Base-by-base conservation (phyloP, 2,113 vertebrate genomes). In the Atherinomorus stipes region DNA sequence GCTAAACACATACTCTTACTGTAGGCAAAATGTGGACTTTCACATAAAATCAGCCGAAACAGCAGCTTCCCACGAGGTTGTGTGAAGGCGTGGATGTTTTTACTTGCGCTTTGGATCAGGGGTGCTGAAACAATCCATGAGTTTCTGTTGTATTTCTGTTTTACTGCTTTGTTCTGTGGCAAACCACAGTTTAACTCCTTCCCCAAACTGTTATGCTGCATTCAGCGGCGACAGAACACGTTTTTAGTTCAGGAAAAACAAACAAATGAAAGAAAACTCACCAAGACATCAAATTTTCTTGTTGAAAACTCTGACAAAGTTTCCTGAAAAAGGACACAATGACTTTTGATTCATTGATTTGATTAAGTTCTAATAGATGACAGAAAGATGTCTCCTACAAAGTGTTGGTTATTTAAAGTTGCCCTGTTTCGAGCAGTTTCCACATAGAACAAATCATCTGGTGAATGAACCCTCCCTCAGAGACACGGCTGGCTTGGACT, bases 361-460 rank as follows among this genome's bases (percentile, higher is more conserved):
- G 19, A 31, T 13, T 7, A n/a, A 1, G 12, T 15, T 26, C 22
- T 40, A 11, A 42, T 23, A 18, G 44, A 47, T 19, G 63, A 38
- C 11, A 63, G 6, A 25, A 31, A 64, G 11, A 22, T 19, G n/a
- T 7, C 31, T 19, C 11, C 34, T 28, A 1, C 49, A 22, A n/a
- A 37, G 7, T 21, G 12, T 4, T 34, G 18, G 51, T 8, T 37
- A 4, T 1, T 63, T 3, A 31, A 31, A 28, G 26, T 26, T 63
- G 18, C 25, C 44, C 12, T 50, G 22, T 21, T 15, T 5, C 12
- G 16, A 23, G 31, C 3, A 15, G 34, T 52, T 64, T 64, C 10
- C 9, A 52, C 22, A 6, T 21, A 25, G 31, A 65, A 52, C 28
- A 64, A 64, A 37, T 31, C 31, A 52, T 51, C 28, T 64, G 42